phyloP scores from a whole-genome alignment of 2,888 invertebrate genomes.

The Xestobium rufovillosum region DNA sequence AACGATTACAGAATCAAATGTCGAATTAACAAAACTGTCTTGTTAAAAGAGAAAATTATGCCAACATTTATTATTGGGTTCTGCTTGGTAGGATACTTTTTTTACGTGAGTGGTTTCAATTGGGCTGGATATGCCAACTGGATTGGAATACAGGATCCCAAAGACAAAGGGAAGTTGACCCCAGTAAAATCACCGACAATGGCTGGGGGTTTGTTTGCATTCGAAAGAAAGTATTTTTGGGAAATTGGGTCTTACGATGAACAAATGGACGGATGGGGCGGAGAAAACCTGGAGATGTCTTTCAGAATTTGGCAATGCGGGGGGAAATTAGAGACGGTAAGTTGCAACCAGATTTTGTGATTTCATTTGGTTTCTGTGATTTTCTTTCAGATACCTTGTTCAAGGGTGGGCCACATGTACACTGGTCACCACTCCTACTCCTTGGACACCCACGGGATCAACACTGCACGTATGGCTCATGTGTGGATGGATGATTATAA shows the following conservation, averaged over 20 bases:
- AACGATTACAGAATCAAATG: no score
- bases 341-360: constrained; percentile 9
- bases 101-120: constrained; percentile 73
- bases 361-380: constrained; percentile 50
- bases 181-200: constrained; percentile 87
- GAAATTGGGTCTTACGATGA: constrained; percentile 90
- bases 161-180: constrained; percentile 52
- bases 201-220: constrained; percentile 98
- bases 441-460: constrained; percentile 93
- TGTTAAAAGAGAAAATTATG: no score
- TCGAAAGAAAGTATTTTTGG: constrained; percentile 89
- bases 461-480: constrained; percentile 88
- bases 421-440: constrained; percentile 90
- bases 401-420: constrained; percentile 94
- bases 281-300: constrained; percentile 96
- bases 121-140: constrained; percentile 93
- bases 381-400: constrained; percentile 85
- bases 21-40: no score
- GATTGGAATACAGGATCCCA: constrained; percentile 69
- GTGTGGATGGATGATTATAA: constrained; percentile 99
- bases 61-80: no score
- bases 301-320: constrained; percentile 89
- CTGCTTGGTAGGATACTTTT: no score
- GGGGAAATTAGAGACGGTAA: constrained; percentile 80
- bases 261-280: constrained; percentile 96